A percentile compares a stretch with the other conserved stretches of the same genome.
These are phyloP conservation scores for Australoheros facetus DNA, from an alignment of 2,797 vertebrate species.

Conservation along the genomic window DNA sequence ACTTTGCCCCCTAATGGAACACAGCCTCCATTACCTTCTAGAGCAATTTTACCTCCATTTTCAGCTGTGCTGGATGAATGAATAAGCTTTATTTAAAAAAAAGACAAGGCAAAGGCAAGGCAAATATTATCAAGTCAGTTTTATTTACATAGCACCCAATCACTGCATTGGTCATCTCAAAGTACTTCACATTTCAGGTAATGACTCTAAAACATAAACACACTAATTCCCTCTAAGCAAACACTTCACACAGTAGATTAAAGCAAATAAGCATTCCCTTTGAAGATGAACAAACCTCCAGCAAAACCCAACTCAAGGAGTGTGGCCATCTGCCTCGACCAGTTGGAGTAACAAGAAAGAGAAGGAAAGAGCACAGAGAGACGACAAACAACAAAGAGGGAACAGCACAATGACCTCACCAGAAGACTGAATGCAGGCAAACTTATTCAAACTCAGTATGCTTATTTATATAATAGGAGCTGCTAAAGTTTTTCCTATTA, in stretches of 20 bases:
- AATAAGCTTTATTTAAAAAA: neutral
- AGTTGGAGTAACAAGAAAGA: neutral
- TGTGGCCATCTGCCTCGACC: neutral
- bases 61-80: neutral
- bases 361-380: neutral
- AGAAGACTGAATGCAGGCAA: neutral
- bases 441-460: neutral
- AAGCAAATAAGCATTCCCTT: neutral
- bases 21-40: constrained; percentile 21
- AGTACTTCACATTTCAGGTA: neutral
- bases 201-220: neutral
- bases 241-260: neutral
- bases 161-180: neutral
- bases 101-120: neutral
- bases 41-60: neutral
- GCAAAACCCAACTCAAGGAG: neutral
- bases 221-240: neutral
- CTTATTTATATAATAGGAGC: neutral
- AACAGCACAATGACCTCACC: neutral
- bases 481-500: neutral
- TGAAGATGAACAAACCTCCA: neutral
- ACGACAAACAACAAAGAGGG: neutral
- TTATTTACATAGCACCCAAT: neutral
- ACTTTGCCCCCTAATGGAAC: constrained; percentile 69
- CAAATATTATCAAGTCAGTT: neutral